phyloP scores from a whole-genome alignment of 1,140 invertebrate species.

The Scaptomyza graminum region DNA sequence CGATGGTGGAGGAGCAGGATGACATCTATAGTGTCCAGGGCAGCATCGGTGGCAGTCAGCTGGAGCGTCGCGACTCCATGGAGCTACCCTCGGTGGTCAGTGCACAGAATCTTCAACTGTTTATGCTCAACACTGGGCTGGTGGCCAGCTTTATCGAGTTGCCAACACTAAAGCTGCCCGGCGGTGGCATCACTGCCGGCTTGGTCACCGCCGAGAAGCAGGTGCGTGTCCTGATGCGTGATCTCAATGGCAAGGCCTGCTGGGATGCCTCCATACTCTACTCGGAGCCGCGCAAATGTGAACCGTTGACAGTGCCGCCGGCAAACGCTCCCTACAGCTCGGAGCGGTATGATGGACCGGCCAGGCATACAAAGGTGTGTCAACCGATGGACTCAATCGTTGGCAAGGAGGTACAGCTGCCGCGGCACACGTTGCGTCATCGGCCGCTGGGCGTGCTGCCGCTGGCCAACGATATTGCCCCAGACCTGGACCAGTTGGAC shows the following conservation, averaged over 20 bases:
- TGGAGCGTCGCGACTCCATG: constrained; percentile 71
- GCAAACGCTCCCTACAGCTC: constrained; percentile 34
- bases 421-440: constrained; percentile 88
- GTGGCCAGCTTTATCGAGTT: constrained; percentile 96
- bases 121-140: constrained; percentile 93
- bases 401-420: constrained; percentile 66
- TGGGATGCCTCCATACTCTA: constrained; percentile 98
- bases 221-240: constrained; percentile 94
- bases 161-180: constrained; percentile 92
- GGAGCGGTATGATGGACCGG: constrained; percentile 41
- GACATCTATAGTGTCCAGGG: constrained; percentile 86
- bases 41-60: constrained; percentile 14
- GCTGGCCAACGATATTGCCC: constrained; percentile 91
- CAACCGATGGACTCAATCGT: constrained; percentile 74
- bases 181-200: constrained; percentile 92
- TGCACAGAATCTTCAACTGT: constrained; percentile 95
- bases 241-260: constrained; percentile 97
- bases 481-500: constrained; percentile 96
- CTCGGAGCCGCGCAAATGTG: constrained; percentile 86
- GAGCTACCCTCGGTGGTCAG: constrained; percentile 85
- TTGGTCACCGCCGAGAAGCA: constrained; percentile 87
- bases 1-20: constrained; percentile 95
- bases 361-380: neutral
- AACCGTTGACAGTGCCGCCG: constrained; percentile 21
- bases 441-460: constrained; percentile 90